Conservation (phyloP, 2,113 vertebrate species). For the Notothenia rossii region DNA sequence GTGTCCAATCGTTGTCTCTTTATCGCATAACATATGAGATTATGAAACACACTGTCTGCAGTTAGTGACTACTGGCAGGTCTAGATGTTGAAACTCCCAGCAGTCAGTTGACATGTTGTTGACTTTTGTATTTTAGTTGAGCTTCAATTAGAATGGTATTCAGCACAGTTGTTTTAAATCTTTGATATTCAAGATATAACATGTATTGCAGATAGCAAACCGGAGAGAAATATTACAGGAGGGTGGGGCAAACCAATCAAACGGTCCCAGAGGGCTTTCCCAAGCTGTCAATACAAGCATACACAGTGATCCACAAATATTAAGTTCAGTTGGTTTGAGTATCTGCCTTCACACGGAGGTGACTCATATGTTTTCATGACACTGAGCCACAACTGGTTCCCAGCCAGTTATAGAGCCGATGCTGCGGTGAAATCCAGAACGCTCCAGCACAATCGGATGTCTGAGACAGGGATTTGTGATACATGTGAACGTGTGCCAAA, state of each 20-base stretch:
- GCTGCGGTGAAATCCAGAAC: constrained; percentile 48
- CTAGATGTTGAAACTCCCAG: neutral
- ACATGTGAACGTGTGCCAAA: constrained; percentile 61
- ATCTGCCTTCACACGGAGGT: constrained; percentile 15
- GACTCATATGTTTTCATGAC: constrained; percentile 17
- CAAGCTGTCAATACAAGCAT: constrained; percentile 30
- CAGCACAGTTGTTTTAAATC: neutral
- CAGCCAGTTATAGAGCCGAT: neutral
- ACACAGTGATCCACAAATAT: constrained; percentile 11
- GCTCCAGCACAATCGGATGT: constrained; percentile 54
- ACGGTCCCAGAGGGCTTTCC: constrained; percentile 17
- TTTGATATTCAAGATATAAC: constrained; percentile 24
- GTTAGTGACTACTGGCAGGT: neutral
- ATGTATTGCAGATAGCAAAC: neutral
- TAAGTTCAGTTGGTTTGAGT: neutral
- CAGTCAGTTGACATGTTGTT: constrained; percentile 10
- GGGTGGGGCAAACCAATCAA: constrained; percentile 33
- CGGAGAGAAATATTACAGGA: neutral
- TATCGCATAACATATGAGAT: constrained; percentile 54
- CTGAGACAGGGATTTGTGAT: constrained; percentile 67
- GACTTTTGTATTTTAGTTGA: constrained; percentile 8
- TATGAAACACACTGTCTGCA: constrained; percentile 37
- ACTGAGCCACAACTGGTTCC: constrained; percentile 18
- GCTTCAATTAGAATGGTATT: neutral
- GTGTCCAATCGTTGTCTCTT: constrained; percentile 34